Percentiles rank a stretch among this genome's conserved stretches.
Conservation (phyloP, 2,888 invertebrate species). For the Cyaniris semiargus region DNA sequence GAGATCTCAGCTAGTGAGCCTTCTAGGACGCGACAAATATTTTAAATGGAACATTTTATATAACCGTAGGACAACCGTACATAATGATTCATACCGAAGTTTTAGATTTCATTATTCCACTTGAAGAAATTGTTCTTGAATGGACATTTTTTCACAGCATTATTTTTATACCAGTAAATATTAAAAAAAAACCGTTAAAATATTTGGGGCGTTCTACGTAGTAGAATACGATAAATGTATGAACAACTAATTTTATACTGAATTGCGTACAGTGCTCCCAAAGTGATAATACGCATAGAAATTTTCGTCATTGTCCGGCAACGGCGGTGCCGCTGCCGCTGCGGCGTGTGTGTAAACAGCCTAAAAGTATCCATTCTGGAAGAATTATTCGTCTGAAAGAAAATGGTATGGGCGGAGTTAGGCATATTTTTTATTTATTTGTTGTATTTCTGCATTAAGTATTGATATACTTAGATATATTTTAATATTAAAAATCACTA, state of each 20-base stretch:
- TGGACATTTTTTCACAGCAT: background rate
- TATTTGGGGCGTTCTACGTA: constrained; percentile 5
- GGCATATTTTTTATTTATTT: too few species aligned
- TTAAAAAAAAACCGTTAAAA: background rate
- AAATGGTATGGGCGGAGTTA: too few species aligned
- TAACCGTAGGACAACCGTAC: background rate
- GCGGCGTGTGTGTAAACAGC: too few species aligned
- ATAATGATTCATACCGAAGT: background rate
- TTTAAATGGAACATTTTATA: background rate
- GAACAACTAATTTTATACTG: background rate
- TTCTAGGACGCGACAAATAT: constrained; percentile 21
- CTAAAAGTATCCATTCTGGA: too few species aligned
- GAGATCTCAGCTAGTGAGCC: constrained; percentile 33
- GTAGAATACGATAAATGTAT: constrained; percentile 22
- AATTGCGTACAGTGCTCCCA: too few species aligned
- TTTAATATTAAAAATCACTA: too few species aligned
- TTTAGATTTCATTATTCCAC: background rate
- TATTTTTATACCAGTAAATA: background rate
- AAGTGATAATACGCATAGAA: too few species aligned
- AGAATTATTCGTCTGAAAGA: too few species aligned
- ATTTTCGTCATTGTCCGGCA: too few species aligned
- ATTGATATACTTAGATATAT: too few species aligned
- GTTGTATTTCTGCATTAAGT: too few species aligned
- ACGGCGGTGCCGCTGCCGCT: too few species aligned
- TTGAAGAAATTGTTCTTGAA: background rate